Evolutionary conservation across 2,797 vertebrate species (phyloP).

Genomic region (Tympanoctomys barrerae): DNA sequence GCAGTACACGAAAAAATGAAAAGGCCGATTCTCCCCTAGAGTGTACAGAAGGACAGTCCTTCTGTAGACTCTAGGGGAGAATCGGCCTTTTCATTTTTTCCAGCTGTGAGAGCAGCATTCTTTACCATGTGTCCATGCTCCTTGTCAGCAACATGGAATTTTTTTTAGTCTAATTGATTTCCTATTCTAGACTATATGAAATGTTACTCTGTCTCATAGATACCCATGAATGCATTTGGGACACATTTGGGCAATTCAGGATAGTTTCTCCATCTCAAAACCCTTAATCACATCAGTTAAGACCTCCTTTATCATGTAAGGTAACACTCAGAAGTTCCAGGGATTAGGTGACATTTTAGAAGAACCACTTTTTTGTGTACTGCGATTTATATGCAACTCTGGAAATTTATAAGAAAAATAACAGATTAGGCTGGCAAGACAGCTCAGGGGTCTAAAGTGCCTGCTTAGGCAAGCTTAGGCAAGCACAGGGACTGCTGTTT

Average conservation of each 20-base stretch:
- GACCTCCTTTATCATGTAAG: background rate
- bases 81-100: background rate
- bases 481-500: too few relatives aligned
- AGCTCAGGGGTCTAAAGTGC: too few relatives aligned
- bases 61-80: background rate
- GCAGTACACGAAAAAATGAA: too few relatives aligned
- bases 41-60: background rate
- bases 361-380: background rate
- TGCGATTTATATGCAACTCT: background rate
- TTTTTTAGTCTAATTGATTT: background rate
- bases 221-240: background rate
- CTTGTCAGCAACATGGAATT: background rate
- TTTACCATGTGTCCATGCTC: background rate
- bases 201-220: background rate
- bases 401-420: constrained; percentile 57
- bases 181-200: background rate
- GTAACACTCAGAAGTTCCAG: background rate
- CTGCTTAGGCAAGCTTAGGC: too few relatives aligned
- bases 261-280: background rate
- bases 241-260: background rate
- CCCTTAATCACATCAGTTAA: background rate
- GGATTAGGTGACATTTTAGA: background rate
- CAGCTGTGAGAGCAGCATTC: background rate
- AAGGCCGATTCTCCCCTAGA: too few relatives aligned
- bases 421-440: background rate